Base-by-base conservation (phyloP, 2,888 invertebrate genomes). In the Thelaira solivaga region DNA sequence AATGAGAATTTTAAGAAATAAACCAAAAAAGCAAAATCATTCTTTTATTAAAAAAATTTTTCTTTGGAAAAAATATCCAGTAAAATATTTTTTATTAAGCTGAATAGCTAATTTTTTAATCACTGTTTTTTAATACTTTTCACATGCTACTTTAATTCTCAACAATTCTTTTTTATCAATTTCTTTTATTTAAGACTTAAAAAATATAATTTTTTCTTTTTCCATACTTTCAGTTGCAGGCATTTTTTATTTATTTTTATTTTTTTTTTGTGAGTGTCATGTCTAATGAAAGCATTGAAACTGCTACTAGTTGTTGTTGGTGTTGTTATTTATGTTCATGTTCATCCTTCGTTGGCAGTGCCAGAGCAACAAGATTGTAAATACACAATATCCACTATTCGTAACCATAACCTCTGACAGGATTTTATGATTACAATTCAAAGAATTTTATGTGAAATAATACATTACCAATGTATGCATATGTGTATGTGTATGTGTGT, bases 371-470 rank as follows among this genome's bases (percentile, higher is more conserved):
- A 47, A 29, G n/a, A 68, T 39, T 29, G 47, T 57, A 13, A 34
- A 43, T 55, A 45, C 13, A 55, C 34, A 45, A 57, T 62, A 41
- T 8, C 18, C 18, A 69, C 29, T n/a, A n/a, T n/a, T 49, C 34
- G 24, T 2, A 67, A 72, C 76, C 67, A 68, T 68, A 77, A 77
- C 72, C 76, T 76, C 71, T 47, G 65, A 71, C 71, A 76, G 71
- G 53, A 71, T 76, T 76, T 71, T 61, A 47, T 36, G 39, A 68
- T 36, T 47, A 57, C 29, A 53, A 45, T 64, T 69, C 45, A 45
- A 31, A 61, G 45, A 68, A 39, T 55, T 61, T 34, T 20, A 11
- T 31, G 6, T 26, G 24, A n/a, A n/a, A 4, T n/a, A 36, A 18
- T 10, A n/a, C 18, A 39, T 24, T 36, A 2, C 39, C 2, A 0